These are phyloP conservation scores for Leptopilina drosophilae DNA, from an alignment of 2,888 invertebrate species.

Conservation along the genomic window DNA sequence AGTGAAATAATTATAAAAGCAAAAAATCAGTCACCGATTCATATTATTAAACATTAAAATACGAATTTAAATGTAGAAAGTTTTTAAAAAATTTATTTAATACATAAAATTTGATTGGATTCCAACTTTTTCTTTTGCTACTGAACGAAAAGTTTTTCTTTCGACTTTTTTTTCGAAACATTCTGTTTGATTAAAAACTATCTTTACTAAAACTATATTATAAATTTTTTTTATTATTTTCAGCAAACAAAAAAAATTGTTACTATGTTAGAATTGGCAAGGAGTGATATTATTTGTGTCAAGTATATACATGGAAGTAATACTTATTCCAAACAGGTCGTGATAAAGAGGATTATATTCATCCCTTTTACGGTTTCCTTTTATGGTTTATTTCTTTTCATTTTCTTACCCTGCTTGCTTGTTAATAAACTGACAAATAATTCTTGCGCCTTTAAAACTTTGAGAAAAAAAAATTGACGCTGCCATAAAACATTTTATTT, in stretches of 20 bases:
- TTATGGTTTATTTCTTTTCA: conserved; percentile 5
- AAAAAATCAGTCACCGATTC: no score
- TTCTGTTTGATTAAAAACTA: no score
- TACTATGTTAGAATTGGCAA: background rate
- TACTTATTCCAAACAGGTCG: conserved; percentile 3
- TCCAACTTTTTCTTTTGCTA: no score
- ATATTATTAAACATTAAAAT: no score
- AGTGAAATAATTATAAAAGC: no score
- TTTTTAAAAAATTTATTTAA: no score
- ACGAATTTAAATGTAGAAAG: no score
- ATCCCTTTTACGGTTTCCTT: conserved; percentile 10
- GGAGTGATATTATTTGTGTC: conserved; percentile 11
- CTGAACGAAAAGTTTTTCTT: no score
- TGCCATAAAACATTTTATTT: background rate
- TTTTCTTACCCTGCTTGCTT: background rate
- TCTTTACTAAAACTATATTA: no score
- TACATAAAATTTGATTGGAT: no score
- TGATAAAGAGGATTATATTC: conserved; percentile 10
- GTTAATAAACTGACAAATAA: background rate
- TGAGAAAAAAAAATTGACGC: background rate
- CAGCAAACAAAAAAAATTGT: background rate
- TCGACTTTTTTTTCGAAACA: no score
- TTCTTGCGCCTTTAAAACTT: background rate
- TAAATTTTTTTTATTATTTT: no score
- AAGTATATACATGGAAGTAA: background rate